phyloP scores from a whole-genome alignment of 2,113 vertebrate species.

The Pelecanoides urinatrix region DNA sequence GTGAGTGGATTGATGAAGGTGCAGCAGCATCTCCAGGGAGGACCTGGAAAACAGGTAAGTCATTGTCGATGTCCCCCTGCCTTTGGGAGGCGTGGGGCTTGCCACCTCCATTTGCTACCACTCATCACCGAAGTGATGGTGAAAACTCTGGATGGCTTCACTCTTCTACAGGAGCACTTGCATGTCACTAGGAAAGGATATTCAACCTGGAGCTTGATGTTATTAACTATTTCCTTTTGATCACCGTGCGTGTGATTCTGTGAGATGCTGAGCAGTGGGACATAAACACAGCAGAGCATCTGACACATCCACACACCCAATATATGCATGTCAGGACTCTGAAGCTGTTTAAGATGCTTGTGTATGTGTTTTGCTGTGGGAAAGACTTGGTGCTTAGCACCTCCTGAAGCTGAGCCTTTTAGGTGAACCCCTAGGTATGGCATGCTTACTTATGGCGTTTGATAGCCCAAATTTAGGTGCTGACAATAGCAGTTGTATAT shows the following conservation, averaged over 20 bases:
- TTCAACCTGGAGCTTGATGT: background rate
- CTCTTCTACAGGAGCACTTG: background rate
- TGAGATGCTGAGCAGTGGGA: background rate
- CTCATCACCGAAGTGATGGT: background rate
- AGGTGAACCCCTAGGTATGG: background rate
- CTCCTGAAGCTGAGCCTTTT: background rate
- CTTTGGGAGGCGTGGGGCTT: background rate
- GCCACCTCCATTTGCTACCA: rapidly evolving
- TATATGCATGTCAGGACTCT: background rate
- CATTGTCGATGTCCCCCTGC: background rate
- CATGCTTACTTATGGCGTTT: background rate
- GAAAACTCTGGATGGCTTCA: background rate
- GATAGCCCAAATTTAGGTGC: background rate
- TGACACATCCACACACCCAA: background rate
- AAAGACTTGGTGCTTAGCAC: background rate
- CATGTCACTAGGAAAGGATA: background rate
- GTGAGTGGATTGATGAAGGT: background rate
- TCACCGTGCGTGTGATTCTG: background rate
- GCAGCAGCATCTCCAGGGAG: background rate
- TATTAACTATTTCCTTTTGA: background rate
- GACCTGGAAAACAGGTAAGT: background rate
- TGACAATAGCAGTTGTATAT: background rate
- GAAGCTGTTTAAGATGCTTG: background rate
- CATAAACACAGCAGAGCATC: background rate
- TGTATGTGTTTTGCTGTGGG: background rate